phyloP scores from a whole-genome alignment of 2,797 vertebrate genomes.

The Betta splendens region DNA sequence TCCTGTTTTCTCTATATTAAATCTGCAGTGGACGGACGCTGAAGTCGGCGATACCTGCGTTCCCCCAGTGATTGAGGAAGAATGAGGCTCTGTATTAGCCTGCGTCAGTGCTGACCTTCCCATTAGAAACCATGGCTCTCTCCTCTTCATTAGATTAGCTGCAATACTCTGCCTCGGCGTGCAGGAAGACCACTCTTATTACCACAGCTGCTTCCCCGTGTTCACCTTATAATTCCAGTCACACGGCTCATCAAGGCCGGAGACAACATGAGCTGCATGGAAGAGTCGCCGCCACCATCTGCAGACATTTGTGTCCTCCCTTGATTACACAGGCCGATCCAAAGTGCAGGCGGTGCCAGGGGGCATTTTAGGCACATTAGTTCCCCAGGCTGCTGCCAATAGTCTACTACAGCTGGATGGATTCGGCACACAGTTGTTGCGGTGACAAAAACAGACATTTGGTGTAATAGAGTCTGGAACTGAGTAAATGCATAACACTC shows the following conservation, averaged over 20 bases:
- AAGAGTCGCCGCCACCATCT: slow-evolving; percentile 50
- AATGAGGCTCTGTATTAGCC: slow-evolving; percentile 34
- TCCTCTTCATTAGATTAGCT: slow-evolving; percentile 78
- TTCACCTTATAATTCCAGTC: slow-evolving; percentile 76
- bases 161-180: slow-evolving; percentile 60
- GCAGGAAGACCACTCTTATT: slow-evolving; percentile 72
- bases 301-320: slow-evolving; percentile 53
- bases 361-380: slow-evolving; percentile 65
- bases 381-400: slow-evolving; percentile 40
- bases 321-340: slow-evolving; percentile 66
- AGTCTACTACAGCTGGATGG: slow-evolving; percentile 21
- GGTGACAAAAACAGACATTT: slow-evolving; percentile 50
- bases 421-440: slow-evolving; percentile 39
- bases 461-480: slow-evolving; percentile 52
- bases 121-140: slow-evolving; percentile 60
- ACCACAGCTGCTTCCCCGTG: slow-evolving; percentile 56
- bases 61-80: slow-evolving; percentile 14
- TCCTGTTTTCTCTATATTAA: slow-evolving; percentile 11
- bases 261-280: slow-evolving; percentile 51
- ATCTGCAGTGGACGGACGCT: slow-evolving; percentile 27
- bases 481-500: slow-evolving; percentile 40
- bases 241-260: slow-evolving; percentile 52
- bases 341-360: slow-evolving; percentile 60
- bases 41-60: slow-evolving; percentile 12
- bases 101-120: slow-evolving; percentile 38